Percentiles rank a stretch among this genome's conserved stretches.
phyloP scores from a whole-genome alignment of 1,140 invertebrate genomes.

The Eupeodes corollae region DNA sequence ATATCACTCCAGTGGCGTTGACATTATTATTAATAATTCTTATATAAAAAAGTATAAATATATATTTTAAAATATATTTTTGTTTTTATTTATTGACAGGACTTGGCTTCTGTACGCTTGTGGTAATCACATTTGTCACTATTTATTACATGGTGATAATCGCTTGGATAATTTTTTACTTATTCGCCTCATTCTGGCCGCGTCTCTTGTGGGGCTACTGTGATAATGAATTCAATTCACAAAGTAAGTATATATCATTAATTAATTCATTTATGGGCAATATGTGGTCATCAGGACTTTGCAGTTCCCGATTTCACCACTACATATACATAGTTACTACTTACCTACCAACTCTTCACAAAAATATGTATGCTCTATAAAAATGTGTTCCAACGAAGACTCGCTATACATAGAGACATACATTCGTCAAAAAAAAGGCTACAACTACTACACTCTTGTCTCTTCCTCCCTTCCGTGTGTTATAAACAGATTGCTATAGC shows the following conservation, averaged over 20 bases:
- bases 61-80: neutral
- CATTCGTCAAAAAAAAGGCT: neutral
- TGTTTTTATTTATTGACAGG: conserved; percentile 23
- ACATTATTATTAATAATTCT: neutral
- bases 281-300: neutral
- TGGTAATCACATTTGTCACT: conserved; percentile 67
- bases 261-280: conserved; percentile 1
- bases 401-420: too few species aligned
- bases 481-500: conserved; percentile 44
- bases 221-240: conserved; percentile 56
- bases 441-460: too few species aligned
- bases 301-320: neutral
- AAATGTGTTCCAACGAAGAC: too few species aligned
- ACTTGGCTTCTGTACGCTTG: conserved; percentile 54
- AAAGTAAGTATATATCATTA: conserved; percentile 38
- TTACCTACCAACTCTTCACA: neutral
- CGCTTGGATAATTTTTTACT: conserved; percentile 66
- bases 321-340: neutral
- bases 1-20: neutral
- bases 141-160: conserved; percentile 78
- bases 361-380: too few species aligned
- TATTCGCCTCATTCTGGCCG: conserved; percentile 55
- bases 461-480: neutral
- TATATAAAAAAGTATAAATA: neutral
- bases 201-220: conserved; percentile 61